Evolutionary conservation across 2,113 vertebrate species (phyloP).

Genomic region (Pterophyllum scalare): DNA sequence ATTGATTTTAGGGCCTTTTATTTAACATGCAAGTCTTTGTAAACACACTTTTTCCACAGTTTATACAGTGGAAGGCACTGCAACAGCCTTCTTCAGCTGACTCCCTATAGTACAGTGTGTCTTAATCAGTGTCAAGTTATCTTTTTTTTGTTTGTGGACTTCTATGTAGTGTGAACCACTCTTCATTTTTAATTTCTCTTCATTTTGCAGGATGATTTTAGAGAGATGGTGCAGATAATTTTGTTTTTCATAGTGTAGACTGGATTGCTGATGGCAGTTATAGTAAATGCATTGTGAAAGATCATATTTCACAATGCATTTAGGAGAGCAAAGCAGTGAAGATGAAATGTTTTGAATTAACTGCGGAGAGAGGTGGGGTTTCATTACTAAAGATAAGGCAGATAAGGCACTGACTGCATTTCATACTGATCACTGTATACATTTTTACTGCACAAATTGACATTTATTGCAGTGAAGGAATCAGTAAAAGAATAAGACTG

Average conservation of each 20-base stretch:
- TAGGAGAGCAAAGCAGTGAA: background rate
- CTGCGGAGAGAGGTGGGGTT: background rate
- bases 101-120: background rate
- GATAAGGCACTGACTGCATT: background rate
- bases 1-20: conserved; percentile 39
- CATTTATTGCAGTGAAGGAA: background rate
- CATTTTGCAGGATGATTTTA: background rate
- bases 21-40: background rate
- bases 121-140: background rate
- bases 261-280: background rate
- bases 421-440: background rate
- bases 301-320: background rate
- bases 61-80: background rate
- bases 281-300: background rate
- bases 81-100: background rate
- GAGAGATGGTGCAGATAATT: background rate
- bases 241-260: background rate
- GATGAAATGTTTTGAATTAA: background rate
- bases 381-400: background rate
- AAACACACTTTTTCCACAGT: background rate
- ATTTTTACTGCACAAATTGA: background rate
- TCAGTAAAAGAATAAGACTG: background rate
- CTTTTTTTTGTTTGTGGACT: background rate
- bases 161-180: fast-evolving
- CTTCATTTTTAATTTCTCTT: background rate